These are phyloP conservation scores for Mastigias papua DNA, from an alignment of 30 jellyfish, hydroid and myxozoan genomes.

Conservation along the genomic window DNA sequence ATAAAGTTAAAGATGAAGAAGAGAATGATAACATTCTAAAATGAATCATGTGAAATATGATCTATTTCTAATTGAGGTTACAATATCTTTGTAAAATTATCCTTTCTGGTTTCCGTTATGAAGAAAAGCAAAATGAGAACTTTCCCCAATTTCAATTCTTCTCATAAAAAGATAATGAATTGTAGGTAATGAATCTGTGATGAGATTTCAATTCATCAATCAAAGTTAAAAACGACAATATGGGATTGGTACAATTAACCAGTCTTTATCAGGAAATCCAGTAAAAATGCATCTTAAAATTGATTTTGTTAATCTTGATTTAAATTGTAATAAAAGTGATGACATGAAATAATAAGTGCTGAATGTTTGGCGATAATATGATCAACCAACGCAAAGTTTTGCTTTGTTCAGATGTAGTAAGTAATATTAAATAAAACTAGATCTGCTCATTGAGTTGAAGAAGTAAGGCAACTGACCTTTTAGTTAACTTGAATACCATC, in stretches of 20 bases:
- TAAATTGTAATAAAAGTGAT: no score
- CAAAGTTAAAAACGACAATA: neutral
- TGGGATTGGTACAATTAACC: neutral
- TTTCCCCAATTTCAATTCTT: neutral
- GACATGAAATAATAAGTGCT: no score
- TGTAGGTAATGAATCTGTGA: neutral
- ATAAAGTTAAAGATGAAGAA: neutral
- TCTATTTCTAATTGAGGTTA: neutral
- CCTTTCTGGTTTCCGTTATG: constrained; percentile 4
- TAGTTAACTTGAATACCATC: no score
- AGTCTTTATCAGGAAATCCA: neutral
- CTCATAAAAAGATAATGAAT: neutral
- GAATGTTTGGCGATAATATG: no score
- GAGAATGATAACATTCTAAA: no score
- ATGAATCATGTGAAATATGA: neutral
- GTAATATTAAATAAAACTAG: no score
- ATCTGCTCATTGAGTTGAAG: no score
- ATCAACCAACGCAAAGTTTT: no score
- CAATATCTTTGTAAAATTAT: neutral
- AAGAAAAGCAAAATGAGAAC: neutral
- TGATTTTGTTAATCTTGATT: neutral
- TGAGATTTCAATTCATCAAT: neutral
- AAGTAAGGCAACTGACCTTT: no score
- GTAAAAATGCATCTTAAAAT: no score
- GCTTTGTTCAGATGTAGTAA: no score